phyloP scores from a whole-genome alignment of 2,888 invertebrate species.

The Sympetrum striolatum region DNA sequence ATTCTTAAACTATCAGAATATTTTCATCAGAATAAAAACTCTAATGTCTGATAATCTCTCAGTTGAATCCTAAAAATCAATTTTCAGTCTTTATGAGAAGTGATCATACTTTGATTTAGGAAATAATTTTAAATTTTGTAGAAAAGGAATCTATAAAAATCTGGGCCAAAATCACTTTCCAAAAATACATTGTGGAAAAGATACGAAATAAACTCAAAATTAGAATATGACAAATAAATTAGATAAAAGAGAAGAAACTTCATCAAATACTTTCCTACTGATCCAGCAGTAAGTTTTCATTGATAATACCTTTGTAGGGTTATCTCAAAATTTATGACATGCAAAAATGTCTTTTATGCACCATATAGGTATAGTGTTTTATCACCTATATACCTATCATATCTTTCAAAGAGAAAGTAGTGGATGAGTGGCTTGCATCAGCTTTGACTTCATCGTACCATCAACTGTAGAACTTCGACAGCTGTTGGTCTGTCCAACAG shows the following conservation, averaged over 20 bases:
- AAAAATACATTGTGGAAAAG: not conserved
- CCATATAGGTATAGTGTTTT: no score
- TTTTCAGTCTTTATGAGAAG: constrained; percentile 30
- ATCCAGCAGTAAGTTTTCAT: constrained; percentile 36
- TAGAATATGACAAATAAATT: constrained; percentile 11
- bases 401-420: constrained; percentile 29
- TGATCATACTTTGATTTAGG: not conserved
- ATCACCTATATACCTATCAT: not conserved
- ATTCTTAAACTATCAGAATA: no score
- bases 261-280: constrained; percentile 37
- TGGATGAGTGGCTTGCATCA: constrained; percentile 31
- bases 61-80: not conserved
- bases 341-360: constrained; percentile 14
- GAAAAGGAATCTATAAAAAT: not conserved
- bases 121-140: not conserved
- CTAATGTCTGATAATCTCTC: not conserved
- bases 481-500: constrained; percentile 3
- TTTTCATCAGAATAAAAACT: no score
- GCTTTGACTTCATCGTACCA: constrained; percentile 22
- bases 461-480: constrained; percentile 30
- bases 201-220: not conserved
- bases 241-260: not conserved
- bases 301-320: not conserved
- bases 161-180: not conserved
- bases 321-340: not conserved